A percentile compares a stretch with the other conserved stretches of the same genome.
phyloP scores from a whole-genome alignment of 2,113 vertebrate genomes.

The Eulemur rufifrons region DNA sequence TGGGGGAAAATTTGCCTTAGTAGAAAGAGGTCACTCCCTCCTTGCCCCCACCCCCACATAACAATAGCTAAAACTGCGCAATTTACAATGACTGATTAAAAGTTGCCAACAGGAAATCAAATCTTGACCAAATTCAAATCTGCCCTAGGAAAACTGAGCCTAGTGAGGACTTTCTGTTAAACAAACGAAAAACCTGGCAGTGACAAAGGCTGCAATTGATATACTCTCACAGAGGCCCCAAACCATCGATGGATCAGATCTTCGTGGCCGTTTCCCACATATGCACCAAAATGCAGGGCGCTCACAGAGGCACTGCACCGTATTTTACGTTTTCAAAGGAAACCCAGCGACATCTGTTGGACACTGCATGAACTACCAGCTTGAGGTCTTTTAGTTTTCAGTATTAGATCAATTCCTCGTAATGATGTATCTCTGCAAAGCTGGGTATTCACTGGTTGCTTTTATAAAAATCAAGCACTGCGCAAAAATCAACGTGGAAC shows the following conservation, averaged over 20 bases:
- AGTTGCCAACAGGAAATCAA: not conserved
- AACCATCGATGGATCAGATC: not conserved
- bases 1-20: not conserved
- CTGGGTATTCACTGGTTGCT: not conserved
- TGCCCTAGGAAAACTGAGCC: not conserved
- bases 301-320: fast-evolving
- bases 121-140: not conserved
- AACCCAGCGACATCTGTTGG: not conserved
- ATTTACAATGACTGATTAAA: not conserved
- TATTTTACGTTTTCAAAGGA: not conserved
- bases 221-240: not conserved
- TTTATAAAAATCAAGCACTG: not conserved
- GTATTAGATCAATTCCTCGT: not conserved
- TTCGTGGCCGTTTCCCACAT: not conserved
- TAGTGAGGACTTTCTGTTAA: not conserved
- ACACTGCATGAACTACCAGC: not conserved
- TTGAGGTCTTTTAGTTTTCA: not conserved
- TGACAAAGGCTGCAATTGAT: not conserved
- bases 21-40: not conserved
- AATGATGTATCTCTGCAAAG: not conserved
- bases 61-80: not conserved
- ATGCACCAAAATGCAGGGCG: not conserved
- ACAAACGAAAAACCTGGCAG: not conserved
- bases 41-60: not conserved
- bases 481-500: not conserved